Base-by-base conservation (phyloP, 2,113 vertebrate species). In the Naja naja region DNA sequence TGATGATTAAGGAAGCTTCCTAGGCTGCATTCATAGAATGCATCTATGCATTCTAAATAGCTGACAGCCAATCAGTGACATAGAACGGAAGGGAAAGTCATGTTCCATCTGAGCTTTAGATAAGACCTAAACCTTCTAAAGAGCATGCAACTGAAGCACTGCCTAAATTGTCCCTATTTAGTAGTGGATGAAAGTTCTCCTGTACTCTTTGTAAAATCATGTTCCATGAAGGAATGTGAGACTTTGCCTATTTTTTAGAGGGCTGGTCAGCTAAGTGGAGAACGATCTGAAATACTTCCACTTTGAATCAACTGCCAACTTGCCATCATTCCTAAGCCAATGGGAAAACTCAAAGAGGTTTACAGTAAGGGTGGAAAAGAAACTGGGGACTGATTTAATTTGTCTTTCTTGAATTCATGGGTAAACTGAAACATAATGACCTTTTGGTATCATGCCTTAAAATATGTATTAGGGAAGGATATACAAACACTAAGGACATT, bases 11-110 rank as follows among this genome's bases (percentile, higher is more conserved):
- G 69, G 7, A 30, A 43, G 12, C 45, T 89, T 90, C 88, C 55
- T 91, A 54, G 16, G 39, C 10, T 85, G n/a, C 74, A 87, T 86
- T 60, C 34, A 90, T 2, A 45, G 5, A 92, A 53, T 90, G 45
- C 39, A 56, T 88, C 49, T 25, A 53, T 43, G 58, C 5, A 45
- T 55, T 94, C 74, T 91, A 94, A 90, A 92, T 74, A 89, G 54
- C 9, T 39, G 55, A 58, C 5, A 39, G 43, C 27, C 55, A 58
- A 90, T 69, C 81, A 89, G 87, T 16, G 58, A 85, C 16, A 54
- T 25, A 25, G 34, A 60, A 58, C 60, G 34, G 27, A 87, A 93
- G 45, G 22, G 30, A 53, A 81, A n/a, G 18, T 9, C 88, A 90
- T 52, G 14, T 16, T 60, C 58, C n/a, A 30, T 30, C n/a, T 47